These are phyloP conservation scores for Brachionus calyciflorus DNA, from an alignment of 1,140 invertebrate species.

Conservation along the genomic window DNA sequence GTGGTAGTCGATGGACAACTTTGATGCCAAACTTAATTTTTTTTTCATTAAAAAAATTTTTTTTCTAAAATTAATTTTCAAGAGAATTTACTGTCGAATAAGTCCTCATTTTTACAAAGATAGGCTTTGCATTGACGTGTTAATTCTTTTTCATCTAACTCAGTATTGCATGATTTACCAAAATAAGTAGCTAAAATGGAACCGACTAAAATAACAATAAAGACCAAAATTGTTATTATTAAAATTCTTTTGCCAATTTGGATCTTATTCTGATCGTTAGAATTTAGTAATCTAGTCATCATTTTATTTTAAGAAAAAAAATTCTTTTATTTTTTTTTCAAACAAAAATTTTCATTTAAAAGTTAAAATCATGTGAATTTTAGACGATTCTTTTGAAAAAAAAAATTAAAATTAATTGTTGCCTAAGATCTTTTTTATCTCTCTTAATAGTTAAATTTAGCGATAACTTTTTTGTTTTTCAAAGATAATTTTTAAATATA, in stretches of 20 bases:
- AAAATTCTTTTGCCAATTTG: neutral
- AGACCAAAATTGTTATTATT: neutral
- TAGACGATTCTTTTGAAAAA: neutral
- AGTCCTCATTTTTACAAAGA: neutral
- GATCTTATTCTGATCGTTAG: neutral
- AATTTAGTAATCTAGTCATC: neutral
- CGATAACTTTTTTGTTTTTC: no score
- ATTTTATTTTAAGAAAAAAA: neutral
- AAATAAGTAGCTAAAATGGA: conserved; percentile 1
- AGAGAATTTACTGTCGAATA: neutral
- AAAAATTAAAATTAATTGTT: neutral
- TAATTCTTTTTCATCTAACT: neutral
- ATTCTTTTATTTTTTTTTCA: neutral
- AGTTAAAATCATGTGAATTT: neutral
- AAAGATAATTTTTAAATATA: no score
- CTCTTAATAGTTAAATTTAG: no score
- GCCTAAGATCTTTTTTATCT: no score
- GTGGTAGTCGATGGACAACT: neutral
- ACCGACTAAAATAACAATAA: neutral
- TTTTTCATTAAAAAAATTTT: neutral
- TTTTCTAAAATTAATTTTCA: neutral
- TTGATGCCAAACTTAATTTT: neutral
- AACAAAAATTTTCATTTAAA: neutral
- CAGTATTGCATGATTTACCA: neutral
- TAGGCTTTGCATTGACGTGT: conserved; percentile 3